Evolutionary conservation across 2,888 invertebrate genomes (phyloP), one percentile per base, ranked within the genome.

Genomic region (Nineta flava): DNA sequence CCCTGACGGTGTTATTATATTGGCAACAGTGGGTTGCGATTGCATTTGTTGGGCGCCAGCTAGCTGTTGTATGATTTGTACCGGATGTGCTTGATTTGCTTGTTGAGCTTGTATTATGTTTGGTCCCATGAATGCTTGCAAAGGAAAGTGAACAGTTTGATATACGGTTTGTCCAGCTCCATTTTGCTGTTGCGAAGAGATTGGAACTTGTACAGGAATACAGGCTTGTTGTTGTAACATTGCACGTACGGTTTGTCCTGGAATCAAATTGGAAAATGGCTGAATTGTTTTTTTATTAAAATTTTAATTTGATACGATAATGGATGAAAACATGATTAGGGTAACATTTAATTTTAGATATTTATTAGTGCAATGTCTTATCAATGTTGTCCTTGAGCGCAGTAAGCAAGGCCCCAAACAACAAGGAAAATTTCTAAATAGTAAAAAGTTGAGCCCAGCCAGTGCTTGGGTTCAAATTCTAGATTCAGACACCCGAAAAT

Each of bases 141-240:
- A 75, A 0, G 95, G 95, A 59, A 96, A 82, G 64, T 95, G 94
- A 1, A 96, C 84, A 0, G 95, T 94, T 65, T 96, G 95, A 66
- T 92, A 87, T 52, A 95, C 83, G 0, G 95, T 94, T 68, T 95
- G 94, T 0, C 95, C 95, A 65, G 85, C 87, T 17, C 65, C 69
- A 44, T 44, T 44, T 9, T 19, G n/a, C 26, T 44, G 44, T 34
- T 81, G 74, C 49, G 85, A 80, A 46, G 82, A 80, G 54, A 92
- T 87, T 1, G 92, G 92, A 53, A 93, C 87, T 66, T 94, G 94
- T 4, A 94, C 87, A 0, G 91, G 90, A 48, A 92, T 87, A 52
- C 87, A 82, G 60, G 82, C 83, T 60, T 81, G 81, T 68, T 79
- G 73, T 2, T 79, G 79, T 53, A 81, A 79, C 65, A 86, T 86